Conservation (phyloP, 2,113 vertebrate genomes). For the Patagioenas fasciata region DNA sequence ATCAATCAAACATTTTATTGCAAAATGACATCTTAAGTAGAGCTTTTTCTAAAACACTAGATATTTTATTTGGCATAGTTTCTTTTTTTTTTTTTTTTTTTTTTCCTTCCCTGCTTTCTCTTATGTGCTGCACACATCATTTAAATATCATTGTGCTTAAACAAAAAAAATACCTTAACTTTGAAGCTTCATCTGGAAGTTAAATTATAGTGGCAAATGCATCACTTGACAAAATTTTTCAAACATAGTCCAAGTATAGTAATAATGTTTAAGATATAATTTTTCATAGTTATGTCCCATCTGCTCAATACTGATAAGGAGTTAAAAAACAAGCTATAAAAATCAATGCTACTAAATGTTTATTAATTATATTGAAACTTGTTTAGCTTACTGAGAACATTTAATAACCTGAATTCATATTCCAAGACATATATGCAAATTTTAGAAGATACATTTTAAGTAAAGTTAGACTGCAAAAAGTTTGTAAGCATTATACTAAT, state of each 20-base stretch:
- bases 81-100: no score
- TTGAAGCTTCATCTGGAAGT: slow-evolving; percentile 61
- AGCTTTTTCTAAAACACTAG: neutral
- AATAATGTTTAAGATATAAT: slow-evolving; percentile 75
- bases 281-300: slow-evolving; percentile 75
- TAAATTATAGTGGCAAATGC: slow-evolving; percentile 76
- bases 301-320: slow-evolving; percentile 80
- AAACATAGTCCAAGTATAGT: slow-evolving; percentile 73
- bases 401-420: slow-evolving; percentile 54
- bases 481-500: slow-evolving; percentile 43
- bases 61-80: neutral
- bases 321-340: slow-evolving; percentile 72
- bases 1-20: slow-evolving; percentile 35
- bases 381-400: slow-evolving; percentile 58
- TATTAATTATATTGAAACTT: slow-evolving; percentile 77
- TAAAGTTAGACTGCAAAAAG: neutral
- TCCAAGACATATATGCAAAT: slow-evolving; percentile 54
- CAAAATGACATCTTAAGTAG: slow-evolving; percentile 4
- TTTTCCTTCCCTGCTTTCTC: neutral
- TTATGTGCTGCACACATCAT: neutral
- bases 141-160: slow-evolving; percentile 60
- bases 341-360: slow-evolving; percentile 76
- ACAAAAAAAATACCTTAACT: slow-evolving; percentile 59
- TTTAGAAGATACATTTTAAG: slow-evolving; percentile 56
- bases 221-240: slow-evolving; percentile 75